Conservation (phyloP, 23 tunicate genomes). For the Trididemnum miniatum region DNA sequence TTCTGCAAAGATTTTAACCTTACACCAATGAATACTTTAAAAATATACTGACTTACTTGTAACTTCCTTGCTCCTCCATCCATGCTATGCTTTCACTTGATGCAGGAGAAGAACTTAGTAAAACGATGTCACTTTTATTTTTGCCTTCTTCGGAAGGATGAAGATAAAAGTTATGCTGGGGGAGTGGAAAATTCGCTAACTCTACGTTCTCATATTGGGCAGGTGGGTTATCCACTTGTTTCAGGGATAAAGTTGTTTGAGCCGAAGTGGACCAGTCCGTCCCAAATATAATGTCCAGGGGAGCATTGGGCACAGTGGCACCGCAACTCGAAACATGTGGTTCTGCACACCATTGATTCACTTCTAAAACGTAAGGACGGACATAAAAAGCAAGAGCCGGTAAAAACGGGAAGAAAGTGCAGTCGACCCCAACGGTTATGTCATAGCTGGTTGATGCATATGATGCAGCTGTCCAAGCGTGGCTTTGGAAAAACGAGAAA, state of each 20-base stretch:
- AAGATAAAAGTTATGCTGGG: constrained; percentile 1
- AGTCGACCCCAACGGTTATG: background rate
- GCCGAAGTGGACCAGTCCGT: background rate
- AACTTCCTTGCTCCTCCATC: no score
- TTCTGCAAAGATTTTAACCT: no score
- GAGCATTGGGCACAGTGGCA: background rate
- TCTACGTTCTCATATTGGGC: background rate
- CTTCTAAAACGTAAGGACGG: constrained; percentile 1
- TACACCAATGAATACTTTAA: no score
- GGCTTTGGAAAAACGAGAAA: background rate
- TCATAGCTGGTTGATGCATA: background rate
- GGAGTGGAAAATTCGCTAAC: background rate
- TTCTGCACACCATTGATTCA: background rate
- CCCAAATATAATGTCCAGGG: background rate
- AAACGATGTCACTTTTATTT: background rate
- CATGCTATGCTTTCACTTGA: no score
- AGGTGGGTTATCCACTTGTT: background rate
- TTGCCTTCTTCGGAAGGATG: background rate
- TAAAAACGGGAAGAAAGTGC: constrained; percentile 5
- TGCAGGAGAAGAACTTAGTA: no score
- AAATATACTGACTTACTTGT: no score
- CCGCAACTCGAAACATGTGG: background rate
- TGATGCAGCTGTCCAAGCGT: background rate
- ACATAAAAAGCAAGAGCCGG: constrained; percentile 22
- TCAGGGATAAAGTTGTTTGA: background rate